Percentiles rank a stretch among this genome's conserved stretches.
These are phyloP conservation scores for Salvelinus fontinalis DNA, from an alignment of 2,113 vertebrate genomes.

Conservation along the genomic window DNA sequence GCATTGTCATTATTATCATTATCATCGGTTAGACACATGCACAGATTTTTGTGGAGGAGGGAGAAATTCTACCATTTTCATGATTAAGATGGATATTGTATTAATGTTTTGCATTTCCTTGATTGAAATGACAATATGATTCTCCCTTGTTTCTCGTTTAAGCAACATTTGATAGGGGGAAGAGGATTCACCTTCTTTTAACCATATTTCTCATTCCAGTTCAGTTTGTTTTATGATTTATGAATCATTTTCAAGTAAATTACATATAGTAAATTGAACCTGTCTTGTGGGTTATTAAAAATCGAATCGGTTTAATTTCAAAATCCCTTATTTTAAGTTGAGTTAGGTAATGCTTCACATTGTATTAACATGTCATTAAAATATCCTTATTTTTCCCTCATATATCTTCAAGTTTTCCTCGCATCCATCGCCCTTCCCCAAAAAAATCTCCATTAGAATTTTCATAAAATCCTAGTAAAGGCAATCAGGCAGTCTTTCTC, in stretches of 20 bases:
- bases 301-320: conserved; percentile 30
- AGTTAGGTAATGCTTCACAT: conserved; percentile 38
- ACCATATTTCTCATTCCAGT: too few species aligned
- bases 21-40: conserved; percentile 37
- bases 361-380: conserved; percentile 62
- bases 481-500: conserved; percentile 93
- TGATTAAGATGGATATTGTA: conserved; percentile 19
- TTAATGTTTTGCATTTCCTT: conserved; percentile 21
- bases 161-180: background rate
- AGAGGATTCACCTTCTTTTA: background rate
- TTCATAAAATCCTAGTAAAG: conserved; percentile 91
- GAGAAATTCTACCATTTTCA: conserved; percentile 17
- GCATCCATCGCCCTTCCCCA: conserved; percentile 66
- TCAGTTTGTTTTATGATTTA: background rate
- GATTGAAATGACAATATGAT: background rate
- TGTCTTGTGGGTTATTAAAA: conserved; percentile 8
- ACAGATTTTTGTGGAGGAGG: conserved; percentile 6
- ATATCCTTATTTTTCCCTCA: conserved; percentile 54
- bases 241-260: background rate
- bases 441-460: conserved; percentile 83
- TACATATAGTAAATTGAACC: background rate
- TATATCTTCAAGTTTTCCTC: conserved; percentile 70
- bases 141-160: background rate
- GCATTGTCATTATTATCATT: conserved; percentile 66
- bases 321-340: conserved; percentile 48